Conservation (phyloP, 2,888 invertebrate genomes). For the Ectemnius continuus region DNA sequence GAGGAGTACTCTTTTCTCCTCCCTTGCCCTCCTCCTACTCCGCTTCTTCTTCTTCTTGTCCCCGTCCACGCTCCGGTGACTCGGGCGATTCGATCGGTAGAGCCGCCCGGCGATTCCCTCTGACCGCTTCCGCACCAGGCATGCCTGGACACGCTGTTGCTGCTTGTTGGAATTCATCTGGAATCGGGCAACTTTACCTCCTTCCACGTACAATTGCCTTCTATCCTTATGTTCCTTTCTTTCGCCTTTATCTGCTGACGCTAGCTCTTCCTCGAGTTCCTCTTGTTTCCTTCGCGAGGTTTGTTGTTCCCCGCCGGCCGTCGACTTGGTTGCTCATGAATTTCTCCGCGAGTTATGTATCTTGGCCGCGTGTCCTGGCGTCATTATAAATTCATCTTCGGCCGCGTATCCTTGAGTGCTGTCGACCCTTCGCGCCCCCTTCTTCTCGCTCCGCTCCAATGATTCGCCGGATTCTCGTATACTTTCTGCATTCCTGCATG, state of each 20-base stretch:
- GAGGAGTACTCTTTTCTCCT: not conserved
- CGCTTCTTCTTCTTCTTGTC: conserved; percentile 16
- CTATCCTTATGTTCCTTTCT: not conserved
- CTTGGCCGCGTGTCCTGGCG: conserved; percentile 31
- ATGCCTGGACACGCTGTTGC: conserved; percentile 5
- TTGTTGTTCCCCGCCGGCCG: conserved; percentile 23
- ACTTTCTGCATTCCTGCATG: conserved; percentile 11
- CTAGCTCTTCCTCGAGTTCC: not conserved
- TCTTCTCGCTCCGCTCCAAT: conserved; percentile 35
- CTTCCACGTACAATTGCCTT: conserved; percentile 11
- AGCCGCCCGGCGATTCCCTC: conserved; percentile 9
- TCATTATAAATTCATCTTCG: conserved; percentile 56
- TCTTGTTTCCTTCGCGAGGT: conserved; percentile 4
- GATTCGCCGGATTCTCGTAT: conserved; percentile 24
- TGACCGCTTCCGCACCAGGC: conserved; percentile 19
- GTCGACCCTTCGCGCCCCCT: conserved; percentile 40
- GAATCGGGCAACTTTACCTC: conserved; percentile 18
- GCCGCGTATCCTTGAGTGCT: conserved; percentile 43
- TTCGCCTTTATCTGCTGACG: not conserved
- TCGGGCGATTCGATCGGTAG: conserved; percentile 41
- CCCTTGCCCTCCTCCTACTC: not conserved
- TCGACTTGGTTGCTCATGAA: conserved; percentile 32
- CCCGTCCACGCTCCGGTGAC: conserved; percentile 42
- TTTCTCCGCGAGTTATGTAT: conserved; percentile 45
- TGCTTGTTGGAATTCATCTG: conserved; percentile 19